phyloP scores from a whole-genome alignment of 1,140 invertebrate genomes.

The Pteromalus puparum region DNA sequence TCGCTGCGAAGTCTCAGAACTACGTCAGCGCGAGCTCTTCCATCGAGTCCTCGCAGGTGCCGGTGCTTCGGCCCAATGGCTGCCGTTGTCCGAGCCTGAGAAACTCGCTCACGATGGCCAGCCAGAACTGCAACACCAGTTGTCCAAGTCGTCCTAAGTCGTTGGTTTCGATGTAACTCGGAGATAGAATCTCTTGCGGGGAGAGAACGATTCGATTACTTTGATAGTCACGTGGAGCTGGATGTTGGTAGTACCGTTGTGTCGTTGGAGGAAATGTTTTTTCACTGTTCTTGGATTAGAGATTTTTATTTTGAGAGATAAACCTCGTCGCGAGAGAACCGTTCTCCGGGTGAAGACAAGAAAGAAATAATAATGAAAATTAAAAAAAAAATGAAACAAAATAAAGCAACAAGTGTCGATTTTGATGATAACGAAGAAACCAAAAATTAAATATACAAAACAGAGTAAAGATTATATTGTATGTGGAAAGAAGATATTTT shows the following conservation, averaged over 20 bases:
- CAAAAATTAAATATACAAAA: slow-evolving; percentile 26
- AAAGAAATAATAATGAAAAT: neutral
- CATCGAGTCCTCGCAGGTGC: slow-evolving; percentile 77
- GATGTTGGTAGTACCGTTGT: too few species aligned
- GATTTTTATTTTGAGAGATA: neutral
- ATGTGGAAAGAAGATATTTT: slow-evolving; percentile 40
- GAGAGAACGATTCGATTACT: neutral
- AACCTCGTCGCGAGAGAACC: neutral
- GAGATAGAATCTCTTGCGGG: neutral
- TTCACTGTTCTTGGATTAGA: neutral
- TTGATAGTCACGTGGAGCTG: neutral
- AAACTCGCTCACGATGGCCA: neutral
- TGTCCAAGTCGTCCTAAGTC: slow-evolving; percentile 14
- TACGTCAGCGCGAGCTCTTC: slow-evolving; percentile 76
- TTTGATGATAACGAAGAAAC: slow-evolving; percentile 23
- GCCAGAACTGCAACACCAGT: neutral
- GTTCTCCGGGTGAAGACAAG: neutral
- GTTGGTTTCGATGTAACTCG: neutral
- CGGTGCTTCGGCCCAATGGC: slow-evolving; percentile 77
- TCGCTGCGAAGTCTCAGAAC: slow-evolving; percentile 72
- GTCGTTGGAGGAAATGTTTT: neutral
- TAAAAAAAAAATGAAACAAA: neutral
- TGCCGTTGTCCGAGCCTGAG: slow-evolving; percentile 71
- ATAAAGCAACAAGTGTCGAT: slow-evolving; percentile 43
- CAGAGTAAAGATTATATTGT: neutral